A percentile compares a stretch with the other conserved stretches of the same genome.
Conservation (phyloP, 37 sponge, comb jelly and placozoan genomes). For the Hormiphora californensis region DNA sequence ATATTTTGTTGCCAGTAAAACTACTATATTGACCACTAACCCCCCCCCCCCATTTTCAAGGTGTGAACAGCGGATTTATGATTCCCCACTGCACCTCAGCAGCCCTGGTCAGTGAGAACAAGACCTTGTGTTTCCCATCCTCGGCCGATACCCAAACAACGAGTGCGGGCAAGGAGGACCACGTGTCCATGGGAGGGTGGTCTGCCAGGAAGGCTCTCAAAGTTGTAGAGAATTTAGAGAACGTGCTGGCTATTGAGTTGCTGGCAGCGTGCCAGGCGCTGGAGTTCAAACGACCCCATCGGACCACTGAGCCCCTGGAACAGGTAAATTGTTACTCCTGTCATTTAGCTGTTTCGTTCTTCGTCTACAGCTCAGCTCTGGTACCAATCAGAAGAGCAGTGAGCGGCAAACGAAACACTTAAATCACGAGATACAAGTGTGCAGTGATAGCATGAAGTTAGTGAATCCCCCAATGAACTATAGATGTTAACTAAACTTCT, state of each 20-base stretch:
- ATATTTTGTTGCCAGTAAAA: background rate
- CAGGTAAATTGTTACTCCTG: slow-evolving; percentile 60
- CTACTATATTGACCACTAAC: background rate
- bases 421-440: no score
- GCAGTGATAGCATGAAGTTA: no score
- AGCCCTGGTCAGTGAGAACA: slow-evolving; percentile 90
- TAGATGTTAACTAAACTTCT: no score
- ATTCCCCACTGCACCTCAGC: slow-evolving; percentile 89
- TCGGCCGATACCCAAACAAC: slow-evolving; percentile 94
- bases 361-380: no score
- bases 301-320: slow-evolving; percentile 88
- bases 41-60: background rate
- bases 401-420: no score
- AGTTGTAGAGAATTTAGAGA: slow-evolving; percentile 85
- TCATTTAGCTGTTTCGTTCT: no score
- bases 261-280: slow-evolving; percentile 92
- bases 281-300: slow-evolving; percentile 78
- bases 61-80: slow-evolving; percentile 72
- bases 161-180: slow-evolving; percentile 94
- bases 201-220: slow-evolving; percentile 92
- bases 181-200: slow-evolving; percentile 98
- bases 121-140: slow-evolving; percentile 92
- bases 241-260: slow-evolving; percentile 91
- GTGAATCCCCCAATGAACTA: no score
- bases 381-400: no score